Base-by-base conservation (phyloP, 2,888 invertebrate species). In the Gastrophysa polygoni region DNA sequence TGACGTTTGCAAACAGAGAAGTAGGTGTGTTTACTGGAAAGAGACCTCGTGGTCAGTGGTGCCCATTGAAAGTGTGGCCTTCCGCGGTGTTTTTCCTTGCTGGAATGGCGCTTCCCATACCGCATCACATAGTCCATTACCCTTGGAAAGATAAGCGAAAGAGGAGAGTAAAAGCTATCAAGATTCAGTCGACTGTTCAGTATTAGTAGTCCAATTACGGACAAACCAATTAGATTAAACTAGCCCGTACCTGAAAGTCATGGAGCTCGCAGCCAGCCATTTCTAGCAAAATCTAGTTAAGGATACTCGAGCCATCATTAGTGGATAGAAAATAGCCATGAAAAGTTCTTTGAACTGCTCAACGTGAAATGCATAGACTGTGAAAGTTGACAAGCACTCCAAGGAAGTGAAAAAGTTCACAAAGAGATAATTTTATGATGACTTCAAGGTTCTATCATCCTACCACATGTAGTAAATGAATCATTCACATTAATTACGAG, bases 211-310 rank as follows among this genome's bases (percentile, higher is more conserved):
- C 71, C 72, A 72, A 72, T 72, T 71, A 72, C 72, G 64, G 70
- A 68, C 70, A 68, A 68, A 71, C 71, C 71, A 70, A 72, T 72
- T 71, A 72, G 71, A 68, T 68, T 70, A 68, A 71, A 68, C 68
- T 67, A 66, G 64, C 50, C 71, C 66, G 63, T 70, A 69, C 70
- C 69, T 69, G 70, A 69, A 69, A 68, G 68, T 71, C 69, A 69
- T 66, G 38, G 20, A 43, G 68, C 67, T 64, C 47, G 66, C 69
- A 71, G 67, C 69, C 69, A 68, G 63, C 61, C 48, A 59, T 54
- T 63, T 65, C 59, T 44, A 55, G 56, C 61, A 54, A 61, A 63
- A 64, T 68, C 64, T 61, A 57, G 62, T 64, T 58, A 46, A 34
- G 54, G 57, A 63, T 64, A 64, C 64, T 63, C 64, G 63, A 57